Evolutionary conservation across 2,888 invertebrate species (phyloP).

Genomic region (Diarsia dahlii): DNA sequence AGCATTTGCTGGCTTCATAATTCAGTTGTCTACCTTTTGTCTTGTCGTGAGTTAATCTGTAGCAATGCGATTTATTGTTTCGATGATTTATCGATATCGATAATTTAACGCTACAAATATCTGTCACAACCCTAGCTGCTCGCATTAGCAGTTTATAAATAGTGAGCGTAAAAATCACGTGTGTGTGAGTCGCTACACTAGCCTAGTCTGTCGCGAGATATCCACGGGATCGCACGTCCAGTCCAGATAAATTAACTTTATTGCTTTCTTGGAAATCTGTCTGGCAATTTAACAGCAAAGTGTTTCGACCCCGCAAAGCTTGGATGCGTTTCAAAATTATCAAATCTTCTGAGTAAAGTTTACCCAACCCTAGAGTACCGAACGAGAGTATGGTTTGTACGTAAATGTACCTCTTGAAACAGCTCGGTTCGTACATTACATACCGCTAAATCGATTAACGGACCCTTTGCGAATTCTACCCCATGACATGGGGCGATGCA

Average conservation of each 20-base stretch:
- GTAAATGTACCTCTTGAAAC: constrained; percentile 38
- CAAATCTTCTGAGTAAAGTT: constrained; percentile 21
- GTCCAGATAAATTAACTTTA: constrained; percentile 49
- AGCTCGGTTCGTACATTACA: constrained; percentile 45
- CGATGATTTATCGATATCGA: constrained; percentile 68
- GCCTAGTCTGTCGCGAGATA: constrained; percentile 70
- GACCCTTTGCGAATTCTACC: constrained; percentile 68
- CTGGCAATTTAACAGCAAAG: constrained; percentile 34
- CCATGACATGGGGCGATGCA: constrained; percentile 68
- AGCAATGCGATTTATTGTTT: constrained; percentile 10
- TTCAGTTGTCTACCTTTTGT: constrained; percentile 3
- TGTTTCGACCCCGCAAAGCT: constrained; percentile 37
- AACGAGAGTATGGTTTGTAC: neutral
- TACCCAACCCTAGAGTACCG: constrained; percentile 10
- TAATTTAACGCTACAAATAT: constrained; percentile 68
- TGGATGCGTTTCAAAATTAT: constrained; percentile 41
- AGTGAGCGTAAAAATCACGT: constrained; percentile 79
- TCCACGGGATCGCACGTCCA: constrained; percentile 53
- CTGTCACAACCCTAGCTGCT: constrained; percentile 71
- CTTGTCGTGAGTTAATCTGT: neutral
- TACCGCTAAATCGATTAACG: constrained; percentile 69
- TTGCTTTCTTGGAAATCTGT: constrained; percentile 48
- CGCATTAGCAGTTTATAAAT: constrained; percentile 79
- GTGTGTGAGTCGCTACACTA: constrained; percentile 75
- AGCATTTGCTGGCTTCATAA: constrained; percentile 15